These are phyloP conservation scores for Lota lota DNA, from an alignment of 2,113 vertebrate species.

Conservation along the genomic window DNA sequence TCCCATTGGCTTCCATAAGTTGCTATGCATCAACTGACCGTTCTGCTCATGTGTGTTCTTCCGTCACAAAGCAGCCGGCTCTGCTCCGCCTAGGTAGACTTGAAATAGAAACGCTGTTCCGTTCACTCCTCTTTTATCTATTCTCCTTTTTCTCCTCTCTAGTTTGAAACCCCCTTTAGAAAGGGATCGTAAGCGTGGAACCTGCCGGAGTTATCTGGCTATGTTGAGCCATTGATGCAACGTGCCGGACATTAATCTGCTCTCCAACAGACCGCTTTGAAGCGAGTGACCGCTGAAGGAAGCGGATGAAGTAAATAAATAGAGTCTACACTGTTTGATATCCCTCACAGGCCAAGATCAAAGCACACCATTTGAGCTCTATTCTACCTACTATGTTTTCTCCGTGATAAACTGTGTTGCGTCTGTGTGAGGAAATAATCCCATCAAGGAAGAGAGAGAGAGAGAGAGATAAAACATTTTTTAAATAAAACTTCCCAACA, in stretches of 20 bases:
- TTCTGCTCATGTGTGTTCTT: conserved; percentile 4
- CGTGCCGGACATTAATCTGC: conserved; percentile 67
- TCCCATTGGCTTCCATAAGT: conserved; percentile 11
- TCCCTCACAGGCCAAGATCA: conserved; percentile 62
- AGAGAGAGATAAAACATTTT: conserved; percentile 34
- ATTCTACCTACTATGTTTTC: conserved; percentile 71
- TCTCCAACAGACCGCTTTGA: conserved; percentile 54
- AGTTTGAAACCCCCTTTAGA: conserved; percentile 53
- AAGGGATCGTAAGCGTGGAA: background rate
- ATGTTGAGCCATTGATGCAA: conserved; percentile 61
- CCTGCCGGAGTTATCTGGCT: conserved; percentile 46
- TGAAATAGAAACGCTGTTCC: conserved; percentile 13
- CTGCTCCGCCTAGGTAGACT: conserved; percentile 23
- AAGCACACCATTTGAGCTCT: conserved; percentile 65
- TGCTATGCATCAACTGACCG: conserved; percentile 24
- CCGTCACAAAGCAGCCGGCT: conserved; percentile 15
- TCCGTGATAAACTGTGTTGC: conserved; percentile 70
- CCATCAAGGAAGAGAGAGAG: conserved; percentile 67
- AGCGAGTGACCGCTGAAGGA: conserved; percentile 58
- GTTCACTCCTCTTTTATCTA: too few species aligned
- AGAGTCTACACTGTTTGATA: conserved; percentile 62
- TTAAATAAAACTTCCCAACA: conserved; percentile 59
- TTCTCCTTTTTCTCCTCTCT: background rate
- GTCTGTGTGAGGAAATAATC: conserved; percentile 66
- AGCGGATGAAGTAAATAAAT: conserved; percentile 64